Evolutionary conservation across 1,140 invertebrate species (phyloP), one percentile per base, ranked within the genome.

Genomic region (Brachionus paranguensis): DNA sequence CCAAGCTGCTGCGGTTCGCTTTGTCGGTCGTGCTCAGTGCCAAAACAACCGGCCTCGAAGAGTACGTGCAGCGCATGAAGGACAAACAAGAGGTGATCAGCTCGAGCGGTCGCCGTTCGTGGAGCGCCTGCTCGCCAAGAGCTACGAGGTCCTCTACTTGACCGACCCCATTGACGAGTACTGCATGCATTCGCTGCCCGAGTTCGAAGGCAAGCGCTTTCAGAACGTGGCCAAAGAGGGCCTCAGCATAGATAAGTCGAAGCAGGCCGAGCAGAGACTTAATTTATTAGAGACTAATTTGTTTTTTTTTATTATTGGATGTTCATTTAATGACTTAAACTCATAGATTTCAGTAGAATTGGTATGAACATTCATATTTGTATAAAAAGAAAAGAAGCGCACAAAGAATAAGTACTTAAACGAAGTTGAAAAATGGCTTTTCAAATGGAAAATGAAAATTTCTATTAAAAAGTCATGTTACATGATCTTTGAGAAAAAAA

Each of bases 201-300:
- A 99, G 90, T 99, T 96, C 89, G 97, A 99, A 87, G 95, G 96
- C 37, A 98, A 99, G 90, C 99, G 99, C 89, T 98, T 99, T 93
- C 96, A 99, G 90, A 99, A 99, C 88, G 95, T 98, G 43, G 98
- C 98, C 84, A 99, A 99, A 89, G 98, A 99, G 91, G 96, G 97
- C 1, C 93, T 99, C 86, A 93, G 93, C 79, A 76, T 92, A 1
- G 93, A 95, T 84, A 95, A 92, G 88, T 93, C 93, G 24, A 93
- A 94, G 85, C 93, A 93, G 84, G 92, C 93, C 74, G 95, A 96
- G 87, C 93, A 95, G 87, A 92, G 92, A 86, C 91, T 94, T 86
- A 95, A 98, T n/a, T n/a, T n/a, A n/a, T n/a, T n/a, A n/a, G n/a
- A n/a, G n/a, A n/a, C n/a, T n/a, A n/a, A n/a, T n/a, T n/a, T n/a